Evolutionary conservation across 2,113 vertebrate genomes (phyloP).

Genomic region (Meleagris gallopavo): DNA sequence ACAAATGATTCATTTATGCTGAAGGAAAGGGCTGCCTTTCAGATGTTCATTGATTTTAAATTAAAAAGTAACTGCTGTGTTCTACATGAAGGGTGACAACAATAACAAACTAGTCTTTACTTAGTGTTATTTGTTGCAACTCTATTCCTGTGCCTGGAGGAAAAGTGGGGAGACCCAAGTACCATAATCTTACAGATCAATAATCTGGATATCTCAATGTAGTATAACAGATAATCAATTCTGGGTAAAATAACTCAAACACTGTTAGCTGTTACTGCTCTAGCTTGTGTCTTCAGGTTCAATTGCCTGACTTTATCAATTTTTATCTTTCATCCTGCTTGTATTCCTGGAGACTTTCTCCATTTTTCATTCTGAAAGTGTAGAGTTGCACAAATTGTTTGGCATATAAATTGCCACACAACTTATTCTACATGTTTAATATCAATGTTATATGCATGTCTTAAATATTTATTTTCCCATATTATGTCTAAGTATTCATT

Average conservation of each 20-base stretch:
- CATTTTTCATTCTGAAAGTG: not conserved
- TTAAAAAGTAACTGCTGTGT: slow-evolving; percentile 82
- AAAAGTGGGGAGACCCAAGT: slow-evolving; percentile 39
- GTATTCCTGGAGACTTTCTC: slow-evolving; percentile 7
- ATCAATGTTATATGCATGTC: not conserved
- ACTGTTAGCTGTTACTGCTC: slow-evolving; percentile 59
- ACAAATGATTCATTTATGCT: slow-evolving; percentile 76
- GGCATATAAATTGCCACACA: not conserved
- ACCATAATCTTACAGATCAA: slow-evolving; percentile 76
- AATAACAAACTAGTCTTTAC: slow-evolving; percentile 78
- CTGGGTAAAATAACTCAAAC: slow-evolving; percentile 72
- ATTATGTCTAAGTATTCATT: not conserved
- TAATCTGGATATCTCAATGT: slow-evolving; percentile 79
- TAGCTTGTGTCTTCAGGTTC: slow-evolving; percentile 63
- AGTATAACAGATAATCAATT: slow-evolving; percentile 76
- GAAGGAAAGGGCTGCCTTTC: slow-evolving; percentile 75
- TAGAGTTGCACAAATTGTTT: not conserved
- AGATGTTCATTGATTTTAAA: slow-evolving; percentile 81
- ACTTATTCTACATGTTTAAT: not conserved
- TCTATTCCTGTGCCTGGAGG: slow-evolving; percentile 44
- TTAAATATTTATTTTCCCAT: not conserved
- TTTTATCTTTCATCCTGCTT: slow-evolving; percentile 72
- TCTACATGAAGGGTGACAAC: slow-evolving; percentile 81
- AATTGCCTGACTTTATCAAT: slow-evolving; percentile 73
- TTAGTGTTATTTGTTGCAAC: slow-evolving; percentile 74